Evolutionary conservation across 2,113 vertebrate genomes (phyloP).

Genomic region (Gobius niger): DNA sequence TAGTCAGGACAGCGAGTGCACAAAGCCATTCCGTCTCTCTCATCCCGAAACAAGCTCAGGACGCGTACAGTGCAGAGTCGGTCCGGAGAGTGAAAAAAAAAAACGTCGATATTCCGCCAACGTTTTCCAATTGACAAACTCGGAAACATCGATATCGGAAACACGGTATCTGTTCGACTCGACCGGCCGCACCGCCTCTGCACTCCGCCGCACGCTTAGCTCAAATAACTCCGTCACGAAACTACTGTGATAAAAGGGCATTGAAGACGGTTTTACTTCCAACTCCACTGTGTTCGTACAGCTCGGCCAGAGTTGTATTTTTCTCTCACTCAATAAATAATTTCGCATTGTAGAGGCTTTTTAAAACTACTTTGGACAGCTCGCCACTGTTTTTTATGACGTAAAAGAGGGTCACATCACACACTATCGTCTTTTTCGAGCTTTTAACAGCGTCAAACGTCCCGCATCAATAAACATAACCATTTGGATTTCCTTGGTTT

Average conservation of each 20-base stretch:
- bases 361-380: too few species aligned
- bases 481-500: too few species aligned
- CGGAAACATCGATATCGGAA: too few species aligned
- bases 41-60: not conserved
- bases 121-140: too few species aligned
- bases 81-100: not conserved
- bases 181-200: not conserved
- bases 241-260: constrained; percentile 2
- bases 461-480: too few species aligned
- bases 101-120: too few species aligned
- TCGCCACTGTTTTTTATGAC: too few species aligned
- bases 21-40: constrained; percentile 14
- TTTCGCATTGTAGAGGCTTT: too few species aligned
- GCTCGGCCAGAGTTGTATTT: not conserved
- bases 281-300: constrained; percentile 20
- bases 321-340: not conserved
- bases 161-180: not conserved
- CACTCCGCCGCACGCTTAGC: not conserved
- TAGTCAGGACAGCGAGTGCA: not conserved
- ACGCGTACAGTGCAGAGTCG: not conserved
- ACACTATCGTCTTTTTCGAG: too few species aligned
- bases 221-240: not conserved
- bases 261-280: constrained; percentile 1
- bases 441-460: too few species aligned
- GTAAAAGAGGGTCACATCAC: too few species aligned